Evolutionary conservation across 2,113 vertebrate species (phyloP).

Genomic region (Onychostruthus taczanowskii): DNA sequence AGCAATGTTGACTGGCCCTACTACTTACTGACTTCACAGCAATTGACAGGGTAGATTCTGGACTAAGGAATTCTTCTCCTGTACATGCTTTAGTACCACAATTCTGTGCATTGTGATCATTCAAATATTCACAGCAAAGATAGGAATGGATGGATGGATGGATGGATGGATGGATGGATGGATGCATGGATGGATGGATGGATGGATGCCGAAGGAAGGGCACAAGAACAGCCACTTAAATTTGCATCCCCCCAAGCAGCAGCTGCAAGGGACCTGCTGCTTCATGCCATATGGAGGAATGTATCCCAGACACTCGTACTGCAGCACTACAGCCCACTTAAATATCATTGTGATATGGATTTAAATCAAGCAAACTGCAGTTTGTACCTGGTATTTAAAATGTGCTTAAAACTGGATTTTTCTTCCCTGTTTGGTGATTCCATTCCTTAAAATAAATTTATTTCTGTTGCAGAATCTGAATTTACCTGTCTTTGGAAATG

Average conservation of each 20-base stretch:
- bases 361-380: neutral
- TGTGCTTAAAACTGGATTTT: neutral
- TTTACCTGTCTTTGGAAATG: neutral
- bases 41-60: neutral
- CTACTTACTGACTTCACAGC: neutral
- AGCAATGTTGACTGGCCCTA: neutral
- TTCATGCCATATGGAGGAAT: neutral
- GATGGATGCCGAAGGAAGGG: neutral
- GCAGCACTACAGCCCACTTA: neutral
- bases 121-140: neutral
- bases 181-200: neutral
- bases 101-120: neutral
- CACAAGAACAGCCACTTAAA: neutral
- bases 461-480: neutral
- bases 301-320: neutral
- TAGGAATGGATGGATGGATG: neutral
- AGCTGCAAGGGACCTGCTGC: neutral
- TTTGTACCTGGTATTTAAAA: neutral
- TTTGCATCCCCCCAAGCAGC: neutral
- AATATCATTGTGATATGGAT: neutral
- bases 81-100: neutral
- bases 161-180: neutral
- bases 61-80: neutral
- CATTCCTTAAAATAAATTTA: neutral
- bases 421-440: neutral